Evolutionary conservation across 2,797 vertebrate genomes (phyloP).

Genomic region (Paedocypris micromegethes): DNA sequence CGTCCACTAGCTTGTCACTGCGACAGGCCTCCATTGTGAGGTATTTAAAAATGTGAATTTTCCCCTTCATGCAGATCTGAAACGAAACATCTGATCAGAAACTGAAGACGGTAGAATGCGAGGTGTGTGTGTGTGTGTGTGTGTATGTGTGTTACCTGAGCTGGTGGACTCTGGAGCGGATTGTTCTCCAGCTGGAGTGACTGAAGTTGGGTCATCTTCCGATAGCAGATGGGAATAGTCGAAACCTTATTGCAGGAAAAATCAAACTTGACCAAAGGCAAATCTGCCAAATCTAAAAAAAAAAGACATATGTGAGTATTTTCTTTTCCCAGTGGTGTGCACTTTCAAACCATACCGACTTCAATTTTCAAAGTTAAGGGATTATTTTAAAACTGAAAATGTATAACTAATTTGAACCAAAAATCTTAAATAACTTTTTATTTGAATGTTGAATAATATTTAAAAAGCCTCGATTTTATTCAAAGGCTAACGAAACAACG

Average conservation of each 20-base stretch:
- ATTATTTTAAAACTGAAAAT: too few relatives aligned
- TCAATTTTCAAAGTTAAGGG: too few relatives aligned
- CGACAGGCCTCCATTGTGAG: conserved; percentile 88
- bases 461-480: too few relatives aligned
- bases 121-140: neutral
- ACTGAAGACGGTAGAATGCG: neutral
- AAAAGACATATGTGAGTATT: neutral
- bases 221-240: conserved; percentile 86
- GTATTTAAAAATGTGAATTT: conserved; percentile 96
- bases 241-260: conserved; percentile 97
- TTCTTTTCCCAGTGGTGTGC: neutral
- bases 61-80: conserved; percentile 93
- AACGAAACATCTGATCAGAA: neutral
- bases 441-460: too few relatives aligned
- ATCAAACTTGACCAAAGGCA: conserved; percentile 93
- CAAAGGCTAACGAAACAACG: too few relatives aligned
- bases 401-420: too few relatives aligned
- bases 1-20: conserved; percentile 82
- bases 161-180: conserved; percentile 90
- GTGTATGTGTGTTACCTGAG: conserved; percentile 71
- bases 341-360: neutral
- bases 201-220: conserved; percentile 88
- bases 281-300: conserved; percentile 80
- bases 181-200: conserved; percentile 87
- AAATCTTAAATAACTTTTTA: too few relatives aligned